Evolutionary conservation across 2,797 vertebrate genomes (phyloP), one percentile per base, ranked within the genome.

Genomic region (Chrysocyon brachyurus): DNA sequence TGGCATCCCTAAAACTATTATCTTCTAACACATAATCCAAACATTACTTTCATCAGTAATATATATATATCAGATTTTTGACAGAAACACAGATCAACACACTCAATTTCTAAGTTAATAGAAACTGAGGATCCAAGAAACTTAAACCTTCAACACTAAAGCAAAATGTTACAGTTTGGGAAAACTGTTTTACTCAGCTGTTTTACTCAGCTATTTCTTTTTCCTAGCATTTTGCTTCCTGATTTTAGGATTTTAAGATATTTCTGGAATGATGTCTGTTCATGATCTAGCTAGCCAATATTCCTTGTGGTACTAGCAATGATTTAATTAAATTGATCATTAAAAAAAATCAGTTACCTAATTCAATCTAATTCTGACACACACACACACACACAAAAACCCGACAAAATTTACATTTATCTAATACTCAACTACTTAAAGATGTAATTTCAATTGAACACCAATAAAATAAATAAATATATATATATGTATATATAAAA

Each of bases 191-290:
- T n/a, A 72, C 5, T 12, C 28, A 75, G 12, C 19, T 49, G 1
- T 68, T 78, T 61, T n/a, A 72, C 5, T 12, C 28, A 75, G 12
- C 4, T 52, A 81, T 73, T 93, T 73, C 52, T 86, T 88, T 81
- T 70, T 79, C 57, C 26, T 83, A 28, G 31, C 54, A 93, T 78
- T 90, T 83, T 70, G 68, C 46, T 85, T 64, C 49, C 83, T 83
- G 73, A 83, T 68, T 93, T 87, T 95, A 90, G 56, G 17, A 64
- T 81, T 82, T 95, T 87, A 94, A 90, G 73, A 33, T 57, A 64
- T 90, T 95, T 97, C 89, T 95, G 46, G 12, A 97, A 91, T 91
- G n/a, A 96, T 96, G 78, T 28, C 17, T 92, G 89, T 14, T 91
- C 28, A 54, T 26, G 26, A 84, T 83, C 22, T 56, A 85, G 33